Evolutionary conservation across 2,797 vertebrate genomes (phyloP), one percentile per base, ranked within the genome.

Genomic region (Zalophus californianus): DNA sequence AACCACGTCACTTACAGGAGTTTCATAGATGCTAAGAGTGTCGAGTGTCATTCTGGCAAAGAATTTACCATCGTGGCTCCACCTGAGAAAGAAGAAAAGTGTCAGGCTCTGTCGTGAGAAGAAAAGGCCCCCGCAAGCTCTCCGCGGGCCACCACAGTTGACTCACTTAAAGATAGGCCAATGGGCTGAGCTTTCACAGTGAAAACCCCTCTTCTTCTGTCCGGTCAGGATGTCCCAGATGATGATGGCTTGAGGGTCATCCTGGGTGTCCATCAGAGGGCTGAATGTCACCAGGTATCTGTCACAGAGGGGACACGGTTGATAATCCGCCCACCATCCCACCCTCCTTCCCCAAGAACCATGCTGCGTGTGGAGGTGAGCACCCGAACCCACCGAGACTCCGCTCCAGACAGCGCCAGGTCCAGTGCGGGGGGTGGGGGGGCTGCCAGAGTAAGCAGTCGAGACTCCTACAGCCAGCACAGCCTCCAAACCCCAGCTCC

Each of bases 141-240:
- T 2, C 6, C 2, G 2, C 0, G 21, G 32, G 54, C 77, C 16
- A 4, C 44, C 32, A 2, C 0, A 27, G 0, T 56, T 75, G 87
- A 98, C 99, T 98, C 98, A 99, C 99, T 99, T 99, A 97, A 99
- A 99, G 97, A 99, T 99, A 82, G 99, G 99, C 99, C 99, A 99
- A 95, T 99, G 99, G 89, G 99, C 99, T 8, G 99, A 99, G 97
- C 99, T 99, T 98, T 99, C 99, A 93, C 99, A 99, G 97, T 99
- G 99, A 98, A 99, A 99, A 20, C 99, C 99, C 99, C 99, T 98
- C 98, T 99, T 99, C 99, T 99, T 99, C 97, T 99, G 99, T 92
- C 99, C 99, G 0, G 99, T 99, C 78, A 99, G 99, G 97, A 99
- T 99, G 98, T 99, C 99, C 99, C 99, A 99, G 98, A 99, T 99